Evolutionary conservation across 2,113 vertebrate species (phyloP), one percentile per base, ranked within the genome.

Genomic region (Myotis brandtii): DNA sequence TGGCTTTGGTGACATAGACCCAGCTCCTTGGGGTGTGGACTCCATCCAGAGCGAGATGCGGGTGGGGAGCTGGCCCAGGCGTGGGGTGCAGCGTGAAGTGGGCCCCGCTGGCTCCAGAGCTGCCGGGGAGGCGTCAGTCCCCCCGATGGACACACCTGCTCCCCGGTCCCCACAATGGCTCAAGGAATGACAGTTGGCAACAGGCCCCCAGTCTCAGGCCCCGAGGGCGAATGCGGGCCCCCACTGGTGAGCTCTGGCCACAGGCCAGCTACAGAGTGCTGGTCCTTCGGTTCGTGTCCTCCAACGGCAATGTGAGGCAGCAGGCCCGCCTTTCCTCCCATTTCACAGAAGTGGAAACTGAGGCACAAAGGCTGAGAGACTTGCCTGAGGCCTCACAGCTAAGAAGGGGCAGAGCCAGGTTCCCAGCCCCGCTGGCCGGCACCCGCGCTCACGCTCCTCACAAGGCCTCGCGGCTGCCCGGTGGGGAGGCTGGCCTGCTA

Each of bases 391-490:
- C 32, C 14, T 34, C 84, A 5, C 18, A 14, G 21, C 85, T 8
- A 0, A n/a, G 30, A 18, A 62, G 37, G 32, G 48, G n/a, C 75
- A 56, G 43, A 10, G 54, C 52, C 17, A 7, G 70, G 46, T 30
- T 8, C n/a, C 59, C 37, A n/a, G 20, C 30, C 8, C 11, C 32
- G 30, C 48, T 4, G 48, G 6, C 20, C 1, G 0, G 20, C 16
- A 25, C 32, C 5, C 0, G 21, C 1, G 0, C 9, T 25, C 21
- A 0, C 0, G 2, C 16, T 46, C 43, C 48, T 67, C 3, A 16
- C 21, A 43, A 2, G 4, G 66, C 12, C 43, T 54, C 56, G 3
- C 25, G 64, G 20, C 46, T n/a, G 62, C 11, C 30, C 0, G 8
- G 12, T 3, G 27, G n/a, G 32, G 4, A 32, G 54, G 5, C 43